These are phyloP conservation scores for Procambarus virginalis DNA, from an alignment of 1,140 invertebrate species.

Conservation along the genomic window DNA sequence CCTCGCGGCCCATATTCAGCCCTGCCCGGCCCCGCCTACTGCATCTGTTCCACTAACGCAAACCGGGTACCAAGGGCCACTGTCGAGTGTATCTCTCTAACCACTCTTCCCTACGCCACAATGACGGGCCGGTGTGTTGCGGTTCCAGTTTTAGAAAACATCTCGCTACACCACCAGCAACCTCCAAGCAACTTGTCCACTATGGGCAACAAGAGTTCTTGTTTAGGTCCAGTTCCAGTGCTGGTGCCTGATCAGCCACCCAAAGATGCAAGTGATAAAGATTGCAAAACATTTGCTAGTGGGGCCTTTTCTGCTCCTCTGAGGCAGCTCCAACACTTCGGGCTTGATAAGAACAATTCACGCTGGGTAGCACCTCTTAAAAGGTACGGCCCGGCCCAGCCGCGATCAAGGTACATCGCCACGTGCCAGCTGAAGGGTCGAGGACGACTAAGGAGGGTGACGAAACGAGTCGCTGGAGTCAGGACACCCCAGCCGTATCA, in stretches of 20 bases:
- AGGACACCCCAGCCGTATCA: constrained; percentile 33
- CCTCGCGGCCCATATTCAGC: not conserved
- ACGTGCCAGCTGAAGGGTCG: not conserved
- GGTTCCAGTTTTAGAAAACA: not conserved
- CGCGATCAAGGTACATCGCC: not conserved
- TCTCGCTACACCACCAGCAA: not conserved
- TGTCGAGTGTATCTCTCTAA: not conserved
- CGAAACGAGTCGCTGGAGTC: not conserved
- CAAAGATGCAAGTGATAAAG: not conserved
- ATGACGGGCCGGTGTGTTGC: not conserved
- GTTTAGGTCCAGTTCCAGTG: not conserved
- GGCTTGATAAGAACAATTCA: not conserved
- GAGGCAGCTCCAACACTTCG: not conserved
- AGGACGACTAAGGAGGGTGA: not conserved
- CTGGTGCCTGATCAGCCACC: not conserved
- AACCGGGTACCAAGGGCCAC: not conserved
- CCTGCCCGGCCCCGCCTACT: not conserved
- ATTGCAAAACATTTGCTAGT: not conserved
- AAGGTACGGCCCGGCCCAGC: not conserved
- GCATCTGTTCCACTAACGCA: not conserved
- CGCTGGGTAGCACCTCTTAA: not conserved
- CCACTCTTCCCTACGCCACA: not conserved
- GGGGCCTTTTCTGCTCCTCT: not conserved
- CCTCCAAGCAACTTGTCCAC: not conserved
- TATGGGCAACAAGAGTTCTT: not conserved